Percentiles rank a stretch among this genome's conserved stretches.
Evolutionary conservation across 1,140 invertebrate species (phyloP).

Genomic region (Linepithema humile): DNA sequence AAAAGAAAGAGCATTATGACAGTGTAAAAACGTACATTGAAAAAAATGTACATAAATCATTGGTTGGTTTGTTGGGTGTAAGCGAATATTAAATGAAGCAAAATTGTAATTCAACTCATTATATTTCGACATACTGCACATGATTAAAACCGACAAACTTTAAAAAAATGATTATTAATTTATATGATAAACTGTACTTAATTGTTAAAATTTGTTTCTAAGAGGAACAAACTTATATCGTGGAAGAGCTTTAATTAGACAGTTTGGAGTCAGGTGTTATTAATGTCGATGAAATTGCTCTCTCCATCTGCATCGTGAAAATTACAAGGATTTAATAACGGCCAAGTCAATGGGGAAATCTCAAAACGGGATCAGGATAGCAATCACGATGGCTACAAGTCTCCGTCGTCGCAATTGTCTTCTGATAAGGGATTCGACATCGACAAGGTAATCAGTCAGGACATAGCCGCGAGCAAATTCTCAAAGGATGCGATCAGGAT

Average conservation of each 20-base stretch:
- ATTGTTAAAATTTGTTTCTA: not conserved
- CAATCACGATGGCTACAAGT: not conserved
- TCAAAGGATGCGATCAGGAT: conserved; percentile 40
- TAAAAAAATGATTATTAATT: not conserved
- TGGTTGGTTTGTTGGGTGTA: no score
- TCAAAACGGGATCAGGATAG: not conserved
- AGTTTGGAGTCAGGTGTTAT: not conserved
- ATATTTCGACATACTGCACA: not conserved
- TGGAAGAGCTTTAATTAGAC: not conserved
- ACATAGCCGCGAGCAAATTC: conserved; percentile 29
- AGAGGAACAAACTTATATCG: not conserved
- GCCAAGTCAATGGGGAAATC: conserved; percentile 1
- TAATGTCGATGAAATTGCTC: not conserved
- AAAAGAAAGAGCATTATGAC: not conserved
- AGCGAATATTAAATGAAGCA: no score
- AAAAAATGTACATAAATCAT: no score
- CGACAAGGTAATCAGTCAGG: conserved; percentile 1
- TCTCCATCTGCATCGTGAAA: not conserved
- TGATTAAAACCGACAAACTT: not conserved
- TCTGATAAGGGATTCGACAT: conserved; percentile 1
- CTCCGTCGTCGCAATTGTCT: conserved; percentile 3
- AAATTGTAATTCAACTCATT: not conserved
- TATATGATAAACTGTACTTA: not conserved
- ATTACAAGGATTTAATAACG: not conserved
- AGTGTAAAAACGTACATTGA: not conserved